phyloP scores from a whole-genome alignment of 2,888 invertebrate species.

The Agonopterix heracliana region DNA sequence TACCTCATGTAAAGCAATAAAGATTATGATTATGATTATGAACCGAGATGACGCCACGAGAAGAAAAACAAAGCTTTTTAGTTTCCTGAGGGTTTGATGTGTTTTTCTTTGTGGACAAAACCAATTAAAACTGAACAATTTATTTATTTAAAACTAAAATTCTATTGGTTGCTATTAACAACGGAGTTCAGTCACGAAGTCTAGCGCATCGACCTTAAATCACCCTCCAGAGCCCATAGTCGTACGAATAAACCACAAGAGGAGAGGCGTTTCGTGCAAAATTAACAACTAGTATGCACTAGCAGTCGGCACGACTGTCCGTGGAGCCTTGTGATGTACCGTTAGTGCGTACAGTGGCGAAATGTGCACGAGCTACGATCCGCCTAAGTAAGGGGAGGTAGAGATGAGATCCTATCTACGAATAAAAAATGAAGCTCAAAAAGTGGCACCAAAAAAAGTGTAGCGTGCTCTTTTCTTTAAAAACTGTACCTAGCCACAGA shows the following conservation, averaged over 20 bases:
- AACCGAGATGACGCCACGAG: too few species aligned
- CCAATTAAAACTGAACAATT: background rate
- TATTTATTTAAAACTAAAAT: background rate
- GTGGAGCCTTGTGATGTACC: constrained; percentile 34
- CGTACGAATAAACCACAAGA: constrained; percentile 48
- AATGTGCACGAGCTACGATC: constrained; percentile 19
- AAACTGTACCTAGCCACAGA: too few species aligned
- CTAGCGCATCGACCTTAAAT: constrained; percentile 33
- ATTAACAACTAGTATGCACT: constrained; percentile 43
- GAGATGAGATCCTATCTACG: constrained; percentile 1
- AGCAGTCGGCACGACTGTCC: constrained; percentile 16
- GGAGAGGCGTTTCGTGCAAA: constrained; percentile 45
- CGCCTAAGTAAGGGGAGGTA: too few species aligned
- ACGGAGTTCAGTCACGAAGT: constrained; percentile 30
- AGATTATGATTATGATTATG: too few species aligned
- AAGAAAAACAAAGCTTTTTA: too few species aligned
- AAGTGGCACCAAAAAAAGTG: background rate
- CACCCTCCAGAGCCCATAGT: constrained; percentile 30
- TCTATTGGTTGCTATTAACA: constrained; percentile 12
- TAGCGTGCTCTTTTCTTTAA: too few species aligned
- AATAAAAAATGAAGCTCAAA: background rate
- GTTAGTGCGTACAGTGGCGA: constrained; percentile 37
- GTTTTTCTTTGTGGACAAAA: background rate
- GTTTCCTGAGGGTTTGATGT: too few species aligned
- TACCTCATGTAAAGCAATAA: too few species aligned